Percentiles rank a stretch among this genome's conserved stretches.
Evolutionary conservation across 2,888 invertebrate species (phyloP).

Genomic region (Thymelicus lineola): DNA sequence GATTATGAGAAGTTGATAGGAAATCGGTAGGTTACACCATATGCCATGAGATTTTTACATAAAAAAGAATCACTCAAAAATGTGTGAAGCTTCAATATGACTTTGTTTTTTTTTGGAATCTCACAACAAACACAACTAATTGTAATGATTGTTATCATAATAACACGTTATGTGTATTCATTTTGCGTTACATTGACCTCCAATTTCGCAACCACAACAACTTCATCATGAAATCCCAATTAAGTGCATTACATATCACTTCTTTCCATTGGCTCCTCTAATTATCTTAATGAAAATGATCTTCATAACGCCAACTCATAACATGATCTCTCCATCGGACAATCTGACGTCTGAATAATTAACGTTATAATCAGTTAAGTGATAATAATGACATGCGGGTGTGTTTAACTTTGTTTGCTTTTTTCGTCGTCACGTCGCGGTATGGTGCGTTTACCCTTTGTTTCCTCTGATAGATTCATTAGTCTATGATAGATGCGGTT

Average conservation of each 20-base stretch:
- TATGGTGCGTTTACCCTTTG: slow-evolving; percentile 67
- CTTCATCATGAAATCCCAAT: slow-evolving; percentile 28
- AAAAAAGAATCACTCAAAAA: too few relatives aligned
- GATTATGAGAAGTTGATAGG: too few relatives aligned
- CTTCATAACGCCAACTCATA: slow-evolving; percentile 34
- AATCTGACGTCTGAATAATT: slow-evolving; percentile 80
- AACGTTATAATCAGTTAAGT: slow-evolving; percentile 78
- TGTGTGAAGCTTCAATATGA: too few relatives aligned
- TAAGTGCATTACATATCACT: slow-evolving; percentile 27
- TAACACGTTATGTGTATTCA: too few relatives aligned
- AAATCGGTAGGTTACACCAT: too few relatives aligned
- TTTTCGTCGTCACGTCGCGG: slow-evolving; percentile 53
- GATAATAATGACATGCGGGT: slow-evolving; percentile 82
- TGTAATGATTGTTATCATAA: too few relatives aligned
- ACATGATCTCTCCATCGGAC: slow-evolving; percentile 64
- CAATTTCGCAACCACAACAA: slow-evolving; percentile 4
- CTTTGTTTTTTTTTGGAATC: too few relatives aligned
- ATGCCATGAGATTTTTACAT: too few relatives aligned
- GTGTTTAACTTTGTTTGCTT: slow-evolving; percentile 59
- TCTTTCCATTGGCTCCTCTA: slow-evolving; percentile 36
- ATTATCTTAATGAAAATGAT: slow-evolving; percentile 51
- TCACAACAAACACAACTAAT: too few relatives aligned
- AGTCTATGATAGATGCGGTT: slow-evolving; percentile 41
- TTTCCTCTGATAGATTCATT: slow-evolving; percentile 47
- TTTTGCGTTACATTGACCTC: slow-evolving; percentile 10